These are phyloP conservation scores for Drosophila rellima DNA, from an alignment of 2,888 invertebrate species.

Conservation along the genomic window DNA sequence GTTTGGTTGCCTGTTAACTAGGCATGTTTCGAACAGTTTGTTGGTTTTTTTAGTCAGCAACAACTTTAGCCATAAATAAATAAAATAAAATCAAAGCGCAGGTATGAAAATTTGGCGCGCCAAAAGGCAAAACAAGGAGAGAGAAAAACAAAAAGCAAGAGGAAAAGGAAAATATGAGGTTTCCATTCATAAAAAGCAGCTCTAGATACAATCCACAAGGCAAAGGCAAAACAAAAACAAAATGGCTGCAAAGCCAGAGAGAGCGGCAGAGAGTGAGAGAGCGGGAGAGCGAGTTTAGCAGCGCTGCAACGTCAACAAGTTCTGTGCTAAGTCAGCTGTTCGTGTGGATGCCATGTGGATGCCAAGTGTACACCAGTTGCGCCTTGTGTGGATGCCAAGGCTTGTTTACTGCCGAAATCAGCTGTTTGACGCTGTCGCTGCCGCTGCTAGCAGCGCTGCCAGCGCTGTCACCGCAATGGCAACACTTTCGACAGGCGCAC, in stretches of 20 bases:
- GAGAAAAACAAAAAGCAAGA: neutral
- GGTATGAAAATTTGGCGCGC: neutral
- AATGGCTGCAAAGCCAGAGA: constrained; percentile 44
- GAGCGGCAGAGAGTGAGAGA: constrained; percentile 13
- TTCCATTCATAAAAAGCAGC: constrained; percentile 70
- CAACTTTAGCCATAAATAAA: constrained; percentile 38
- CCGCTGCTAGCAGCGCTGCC: constrained; percentile 4
- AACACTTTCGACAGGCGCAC: constrained; percentile 69
- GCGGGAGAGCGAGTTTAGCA: constrained; percentile 40
- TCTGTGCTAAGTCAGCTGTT: constrained; percentile 57
- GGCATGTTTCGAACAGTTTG: constrained; percentile 22
- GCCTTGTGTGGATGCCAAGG: constrained; percentile 46
- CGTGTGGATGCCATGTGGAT: constrained; percentile 62
- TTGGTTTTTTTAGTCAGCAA: constrained; percentile 15
- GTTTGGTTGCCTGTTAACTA: constrained; percentile 9
- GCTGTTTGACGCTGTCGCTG: constrained; percentile 45
- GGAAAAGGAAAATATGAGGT: constrained; percentile 15
- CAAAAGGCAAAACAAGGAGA: neutral
- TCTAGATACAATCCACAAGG: constrained; percentile 55
- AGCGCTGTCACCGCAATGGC: constrained; percentile 33
- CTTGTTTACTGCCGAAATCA: constrained; percentile 51
- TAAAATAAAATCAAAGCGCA: constrained; percentile 26
- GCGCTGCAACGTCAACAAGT: constrained; percentile 70
- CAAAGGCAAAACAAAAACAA: constrained; percentile 17
- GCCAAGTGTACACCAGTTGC: constrained; percentile 64